Evolutionary conservation across 2,113 vertebrate species (phyloP).

Genomic region (Catagonus wagneri): DNA sequence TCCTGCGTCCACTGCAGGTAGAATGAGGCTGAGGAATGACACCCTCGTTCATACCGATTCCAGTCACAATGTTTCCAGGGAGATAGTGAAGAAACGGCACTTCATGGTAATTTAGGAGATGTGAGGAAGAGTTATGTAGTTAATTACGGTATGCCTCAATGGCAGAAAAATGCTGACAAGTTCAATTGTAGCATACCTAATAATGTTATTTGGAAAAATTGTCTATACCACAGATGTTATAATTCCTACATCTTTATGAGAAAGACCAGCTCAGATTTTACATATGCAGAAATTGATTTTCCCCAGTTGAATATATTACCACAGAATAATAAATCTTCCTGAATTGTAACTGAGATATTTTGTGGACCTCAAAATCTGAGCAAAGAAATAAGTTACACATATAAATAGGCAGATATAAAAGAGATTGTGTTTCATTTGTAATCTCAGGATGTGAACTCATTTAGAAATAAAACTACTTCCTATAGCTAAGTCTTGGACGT

Average conservation of each 20-base stretch:
- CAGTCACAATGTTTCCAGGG: not conserved
- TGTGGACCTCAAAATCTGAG: conserved; percentile 47
- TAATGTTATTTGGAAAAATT: conserved; percentile 62
- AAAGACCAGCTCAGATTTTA: conserved; percentile 47
- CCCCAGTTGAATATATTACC: conserved; percentile 7
- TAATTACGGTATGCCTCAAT: conserved; percentile 33
- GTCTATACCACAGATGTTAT: not conserved
- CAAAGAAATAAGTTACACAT: conserved; percentile 1
- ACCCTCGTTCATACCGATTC: not conserved
- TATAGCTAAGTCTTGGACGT: not conserved
- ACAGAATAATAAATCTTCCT: conserved; percentile 5
- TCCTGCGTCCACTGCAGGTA: not conserved
- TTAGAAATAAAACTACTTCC: not conserved
- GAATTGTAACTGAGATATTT: conserved; percentile 48
- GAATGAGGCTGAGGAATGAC: not conserved
- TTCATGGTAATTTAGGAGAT: conserved; percentile 11
- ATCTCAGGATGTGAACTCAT: not conserved
- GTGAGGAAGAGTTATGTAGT: not conserved
- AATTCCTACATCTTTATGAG: conserved; percentile 48
- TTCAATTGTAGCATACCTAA: conserved; percentile 5
- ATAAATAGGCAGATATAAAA: not conserved
- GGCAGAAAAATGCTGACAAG: conserved; percentile 37
- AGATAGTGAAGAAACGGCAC: not conserved
- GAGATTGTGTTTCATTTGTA: not conserved
- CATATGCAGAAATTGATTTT: conserved; percentile 55